Evolutionary conservation across 2,888 invertebrate genomes (phyloP).

Genomic region (Ophion costatus): DNA sequence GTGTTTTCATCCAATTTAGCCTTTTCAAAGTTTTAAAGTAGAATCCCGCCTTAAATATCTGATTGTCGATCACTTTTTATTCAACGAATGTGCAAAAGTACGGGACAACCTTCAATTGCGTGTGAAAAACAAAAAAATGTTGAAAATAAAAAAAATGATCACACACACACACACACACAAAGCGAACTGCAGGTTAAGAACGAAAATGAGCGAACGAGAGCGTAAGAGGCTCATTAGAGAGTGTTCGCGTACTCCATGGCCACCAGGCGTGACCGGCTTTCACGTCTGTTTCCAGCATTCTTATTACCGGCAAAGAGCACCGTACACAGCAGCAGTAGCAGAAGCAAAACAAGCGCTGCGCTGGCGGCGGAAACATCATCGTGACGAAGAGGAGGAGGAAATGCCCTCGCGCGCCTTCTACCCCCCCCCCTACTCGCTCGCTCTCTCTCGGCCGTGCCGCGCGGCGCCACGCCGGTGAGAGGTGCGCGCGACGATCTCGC

Average conservation of each 20-base stretch:
- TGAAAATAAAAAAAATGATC: too few relatives aligned
- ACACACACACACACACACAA: background rate
- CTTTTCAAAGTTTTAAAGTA: too few relatives aligned
- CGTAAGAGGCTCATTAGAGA: slow-evolving; percentile 82
- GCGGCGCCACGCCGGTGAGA: slow-evolving; percentile 37
- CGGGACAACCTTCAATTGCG: too few relatives aligned
- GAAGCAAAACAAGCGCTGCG: slow-evolving; percentile 37
- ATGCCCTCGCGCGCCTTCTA: slow-evolving; percentile 31
- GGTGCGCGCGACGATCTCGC: slow-evolving; percentile 59
- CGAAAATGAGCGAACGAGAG: slow-evolving; percentile 75
- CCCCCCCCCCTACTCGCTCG: slow-evolving; percentile 31
- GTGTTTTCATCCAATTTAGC: too few relatives aligned
- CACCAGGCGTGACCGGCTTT: slow-evolving; percentile 83
- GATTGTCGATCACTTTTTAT: too few relatives aligned
- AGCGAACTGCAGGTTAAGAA: slow-evolving; percentile 74
- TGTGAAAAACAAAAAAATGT: too few relatives aligned
- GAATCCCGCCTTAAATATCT: too few relatives aligned
- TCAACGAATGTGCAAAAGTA: too few relatives aligned
- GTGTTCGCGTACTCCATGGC: slow-evolving; percentile 82
- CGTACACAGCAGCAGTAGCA: slow-evolving; percentile 10
- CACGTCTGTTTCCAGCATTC: slow-evolving; percentile 80
- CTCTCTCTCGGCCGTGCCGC: slow-evolving; percentile 41
- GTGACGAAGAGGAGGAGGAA: slow-evolving; percentile 50
- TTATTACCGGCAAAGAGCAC: slow-evolving; percentile 73
- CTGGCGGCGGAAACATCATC: slow-evolving; percentile 50